These are phyloP conservation scores for Pyrocoelia pectoralis DNA, from an alignment of 2,888 invertebrate genomes.

Conservation along the genomic window DNA sequence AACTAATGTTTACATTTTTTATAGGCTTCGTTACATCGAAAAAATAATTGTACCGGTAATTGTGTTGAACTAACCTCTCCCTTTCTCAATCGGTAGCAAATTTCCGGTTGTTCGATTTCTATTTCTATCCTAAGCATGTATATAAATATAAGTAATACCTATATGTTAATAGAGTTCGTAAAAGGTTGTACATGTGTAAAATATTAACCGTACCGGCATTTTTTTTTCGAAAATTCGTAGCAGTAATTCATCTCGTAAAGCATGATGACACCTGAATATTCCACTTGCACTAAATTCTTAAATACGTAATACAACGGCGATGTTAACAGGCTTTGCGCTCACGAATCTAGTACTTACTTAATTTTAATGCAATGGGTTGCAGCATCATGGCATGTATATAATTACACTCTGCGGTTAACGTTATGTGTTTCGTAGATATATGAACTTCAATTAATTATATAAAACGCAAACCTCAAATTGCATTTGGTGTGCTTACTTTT, in stretches of 20 bases:
- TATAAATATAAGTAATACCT: no score
- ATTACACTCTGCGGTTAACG: conserved; percentile 36
- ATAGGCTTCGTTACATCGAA: conserved; percentile 32
- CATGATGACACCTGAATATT: conserved; percentile 3
- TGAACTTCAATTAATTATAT: conserved; percentile 37
- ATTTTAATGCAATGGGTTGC: conserved; percentile 32
- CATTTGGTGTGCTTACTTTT: conserved; percentile 6
- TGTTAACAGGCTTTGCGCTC: conserved; percentile 22
- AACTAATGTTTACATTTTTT: conserved; percentile 20
- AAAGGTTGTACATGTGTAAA: no score
- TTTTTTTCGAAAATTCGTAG: no score
- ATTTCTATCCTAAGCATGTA: no score
- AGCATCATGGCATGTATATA: conserved; percentile 37
- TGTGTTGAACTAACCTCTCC: conserved; percentile 16
- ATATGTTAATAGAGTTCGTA: no score
- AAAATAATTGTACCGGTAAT: conserved; percentile 36
- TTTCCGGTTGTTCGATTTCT: no score
- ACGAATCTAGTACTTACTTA: conserved; percentile 27
- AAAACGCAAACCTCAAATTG: conserved; percentile 18
- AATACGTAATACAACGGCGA: conserved; percentile 23
- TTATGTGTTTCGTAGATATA: conserved; percentile 36
- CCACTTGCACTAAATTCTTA: conserved; percentile 16
- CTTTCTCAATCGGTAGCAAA: no score
- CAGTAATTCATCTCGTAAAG: conserved; percentile 18
- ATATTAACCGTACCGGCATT: no score